These are phyloP conservation scores for Parauchenoglanis ngamensis DNA, from an alignment of 2,797 vertebrate species.

Conservation along the genomic window DNA sequence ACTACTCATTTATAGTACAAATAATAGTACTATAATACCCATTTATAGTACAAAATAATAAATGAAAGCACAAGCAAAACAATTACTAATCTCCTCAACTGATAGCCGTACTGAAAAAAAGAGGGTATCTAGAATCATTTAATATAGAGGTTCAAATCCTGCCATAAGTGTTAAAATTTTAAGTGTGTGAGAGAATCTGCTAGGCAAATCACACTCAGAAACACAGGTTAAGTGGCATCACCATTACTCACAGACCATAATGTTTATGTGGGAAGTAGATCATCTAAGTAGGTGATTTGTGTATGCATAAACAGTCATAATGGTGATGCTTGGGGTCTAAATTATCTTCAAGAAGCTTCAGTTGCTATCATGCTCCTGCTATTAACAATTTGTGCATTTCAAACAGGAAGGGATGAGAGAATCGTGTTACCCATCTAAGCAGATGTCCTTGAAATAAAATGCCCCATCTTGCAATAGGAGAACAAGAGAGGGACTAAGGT, in stretches of 20 bases:
- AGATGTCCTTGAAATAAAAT: conserved; percentile 12
- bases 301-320: background rate
- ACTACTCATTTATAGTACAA: too few species aligned
- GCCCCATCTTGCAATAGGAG: conserved; percentile 19
- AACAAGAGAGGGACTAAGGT: background rate
- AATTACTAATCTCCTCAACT: background rate
- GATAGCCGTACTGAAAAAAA: background rate
- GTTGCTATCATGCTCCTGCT: background rate
- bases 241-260: background rate
- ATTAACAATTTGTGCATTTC: conserved; percentile 28
- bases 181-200: background rate
- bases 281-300: background rate
- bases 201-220: background rate
- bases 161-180: background rate
- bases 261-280: background rate
- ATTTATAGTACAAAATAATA: background rate
- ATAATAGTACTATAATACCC: too few species aligned
- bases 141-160: background rate
- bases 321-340: conserved; percentile 6
- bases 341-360: background rate
- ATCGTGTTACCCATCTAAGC: conserved; percentile 1
- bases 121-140: background rate
- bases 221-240: background rate
- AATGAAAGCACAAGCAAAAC: background rate
- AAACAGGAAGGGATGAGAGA: background rate